Evolutionary conservation across 2,888 invertebrate species (phyloP), one percentile per base, ranked within the genome.

Genomic region (Drosophila multiciliata): DNA sequence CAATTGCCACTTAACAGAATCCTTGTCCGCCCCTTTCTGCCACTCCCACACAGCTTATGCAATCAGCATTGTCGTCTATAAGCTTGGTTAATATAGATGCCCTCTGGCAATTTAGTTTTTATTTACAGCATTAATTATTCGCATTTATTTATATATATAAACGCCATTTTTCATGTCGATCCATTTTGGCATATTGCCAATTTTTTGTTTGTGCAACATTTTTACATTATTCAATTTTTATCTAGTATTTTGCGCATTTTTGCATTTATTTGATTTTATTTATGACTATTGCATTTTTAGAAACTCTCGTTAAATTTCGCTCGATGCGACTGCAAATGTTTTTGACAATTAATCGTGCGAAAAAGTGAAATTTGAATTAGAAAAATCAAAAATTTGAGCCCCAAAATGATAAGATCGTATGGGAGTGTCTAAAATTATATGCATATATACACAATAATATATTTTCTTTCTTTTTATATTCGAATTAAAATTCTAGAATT

Each of bases 181-280:
- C 29, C 23, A n/a, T 57, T 75, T 80, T 80, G 79, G 79, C 64
- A 40, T 8, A 33, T n/a, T 40, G 45, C 74, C 80, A 77, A 73
- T 11, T 53, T 66, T 52, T 60, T 48, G 36, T 52, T 57, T 62
- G 48, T 42, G 48, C 59, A 29, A 38, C 33, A 50, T 53, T 58
- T 61, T 12, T 59, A 38, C 54, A 58, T 66, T 49, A 57, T 58
- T 73, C 62, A 35, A 57, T 53, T 71, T 68, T 35, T 17, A 38
- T 53, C 54, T 48, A 48, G 58, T 60, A 26, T 55, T n/a, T 57
- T 36, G 52, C 61, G 63, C 48, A 53, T 64, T 78, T 61, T 58
- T 35, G 53, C 54, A 52, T 69, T 68, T 66, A 62, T 73, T 78
- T 59, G 55, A 57, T 75, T 66, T 69, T 66, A 59, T 73, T 79